These are phyloP conservation scores for Napeogenes inachia DNA, from an alignment of 2,888 invertebrate genomes.

Conservation along the genomic window DNA sequence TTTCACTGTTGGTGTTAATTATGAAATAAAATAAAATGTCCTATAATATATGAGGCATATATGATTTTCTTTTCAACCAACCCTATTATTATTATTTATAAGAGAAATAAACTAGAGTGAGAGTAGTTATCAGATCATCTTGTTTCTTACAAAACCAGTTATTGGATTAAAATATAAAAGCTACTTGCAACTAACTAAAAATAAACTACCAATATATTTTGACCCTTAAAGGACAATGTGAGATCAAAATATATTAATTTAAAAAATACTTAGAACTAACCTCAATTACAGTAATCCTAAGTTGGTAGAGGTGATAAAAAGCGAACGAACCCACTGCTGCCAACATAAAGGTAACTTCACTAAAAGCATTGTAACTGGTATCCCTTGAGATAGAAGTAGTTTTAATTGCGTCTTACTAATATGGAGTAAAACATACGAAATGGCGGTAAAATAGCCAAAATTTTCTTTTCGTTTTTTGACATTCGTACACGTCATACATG, in stretches of 20 bases:
- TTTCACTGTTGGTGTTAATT: slow-evolving; percentile 45
- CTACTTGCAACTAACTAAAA: too few relatives aligned
- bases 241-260: too few relatives aligned
- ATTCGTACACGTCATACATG: too few relatives aligned
- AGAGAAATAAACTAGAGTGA: neutral
- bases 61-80: slow-evolving; percentile 30
- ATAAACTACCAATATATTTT: neutral
- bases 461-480: too few relatives aligned
- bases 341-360: slow-evolving; percentile 40
- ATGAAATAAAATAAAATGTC: slow-evolving; percentile 37
- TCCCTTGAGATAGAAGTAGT: slow-evolving; percentile 39
- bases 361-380: slow-evolving; percentile 56
- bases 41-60: slow-evolving; percentile 50
- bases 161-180: too few relatives aligned
- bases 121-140: too few relatives aligned
- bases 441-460: neutral
- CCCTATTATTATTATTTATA: neutral
- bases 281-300: neutral
- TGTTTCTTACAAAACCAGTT: too few relatives aligned
- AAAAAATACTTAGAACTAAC: neutral
- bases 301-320: neutral
- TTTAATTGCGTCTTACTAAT: slow-evolving; percentile 44
- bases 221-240: neutral
- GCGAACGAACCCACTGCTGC: slow-evolving; percentile 4
- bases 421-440: slow-evolving; percentile 14